Evolutionary conservation across 2,113 vertebrate genomes (phyloP), one percentile per base, ranked within the genome.

Genomic region (Ranitomeya imitator): DNA sequence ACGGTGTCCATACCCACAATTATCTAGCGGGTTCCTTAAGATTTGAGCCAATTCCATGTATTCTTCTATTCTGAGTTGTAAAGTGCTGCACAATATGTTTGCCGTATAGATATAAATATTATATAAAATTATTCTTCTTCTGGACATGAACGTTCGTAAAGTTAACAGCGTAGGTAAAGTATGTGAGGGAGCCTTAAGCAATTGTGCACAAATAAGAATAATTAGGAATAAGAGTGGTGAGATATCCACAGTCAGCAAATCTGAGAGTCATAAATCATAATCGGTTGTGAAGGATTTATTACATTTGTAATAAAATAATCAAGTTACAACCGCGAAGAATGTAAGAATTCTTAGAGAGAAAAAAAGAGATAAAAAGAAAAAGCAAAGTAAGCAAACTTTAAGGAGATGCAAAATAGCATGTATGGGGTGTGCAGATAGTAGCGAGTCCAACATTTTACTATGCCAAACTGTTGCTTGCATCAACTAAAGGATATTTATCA

Each of bases 271-370:
- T 21, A 65, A 65, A 65, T 65, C 19, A 65, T n/a, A 65, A 65
- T 65, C 63, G 21, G 63, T 11, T 74, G 31, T 74, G 71, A 19
- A 74, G 71, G 71, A 74, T 74, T 74, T 74, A 45, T 71, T 71
- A 71, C 69, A 12, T 16, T 15, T 12, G 31, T 45, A 45, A 74
- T 45, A 18, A 74, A 14, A n/a, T 65, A 74, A 74, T 73, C 69
- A 37, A 37, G 71, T 74, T 74, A 74, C 37, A 0, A 51, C 67
- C 11, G 18, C 0, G 31, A 14, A 71, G 13, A 37, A 65, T n/a
- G 18, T 63, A 14, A n/a, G 63, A 65, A 65, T n/a, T n/a, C 19
- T 21, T 65, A n/a, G 26, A 31, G 26, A 31, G 26, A 31, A 31
- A 57, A 45, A 3, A 45, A 3, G 3, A 45, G 3, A 45, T 1